Evolutionary conservation across 2,113 vertebrate species (phyloP).

Genomic region (Oplegnathus fasciatus): DNA sequence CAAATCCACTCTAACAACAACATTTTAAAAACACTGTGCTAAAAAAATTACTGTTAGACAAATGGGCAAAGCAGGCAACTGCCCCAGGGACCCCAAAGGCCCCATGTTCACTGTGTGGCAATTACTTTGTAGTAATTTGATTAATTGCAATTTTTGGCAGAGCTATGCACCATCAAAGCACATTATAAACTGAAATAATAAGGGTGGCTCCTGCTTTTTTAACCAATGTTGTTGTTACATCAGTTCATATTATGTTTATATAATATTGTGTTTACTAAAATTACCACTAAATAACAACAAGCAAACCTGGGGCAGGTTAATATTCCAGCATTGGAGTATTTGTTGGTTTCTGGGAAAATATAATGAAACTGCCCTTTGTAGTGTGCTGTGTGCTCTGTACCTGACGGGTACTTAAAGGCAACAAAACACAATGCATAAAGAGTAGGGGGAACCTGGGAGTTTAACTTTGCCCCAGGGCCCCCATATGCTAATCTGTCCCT

Average conservation of each 20-base stretch:
- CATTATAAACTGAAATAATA: slow-evolving; percentile 2
- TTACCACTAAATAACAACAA: background rate
- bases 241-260: background rate
- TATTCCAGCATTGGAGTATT: background rate
- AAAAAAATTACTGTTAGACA: background rate
- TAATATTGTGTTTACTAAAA: background rate
- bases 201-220: background rate
- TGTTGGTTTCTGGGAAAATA: slow-evolving; percentile 2
- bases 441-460: background rate
- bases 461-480: background rate
- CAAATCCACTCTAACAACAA: background rate
- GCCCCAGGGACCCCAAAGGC: background rate
- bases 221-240: background rate
- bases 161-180: background rate
- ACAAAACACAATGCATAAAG: background rate
- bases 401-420: background rate
- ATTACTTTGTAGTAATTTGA: slow-evolving; percentile 11
- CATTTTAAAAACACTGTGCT: too few relatives aligned
- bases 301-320: background rate
- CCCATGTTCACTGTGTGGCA: slow-evolving; percentile 12
- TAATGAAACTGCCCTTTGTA: background rate
- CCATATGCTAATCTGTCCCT: background rate
- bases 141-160: background rate
- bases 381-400: background rate
- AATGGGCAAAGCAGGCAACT: slow-evolving; percentile 1